phyloP scores from a whole-genome alignment of 2,888 invertebrate species.

The Eupithecia pulchellata region DNA sequence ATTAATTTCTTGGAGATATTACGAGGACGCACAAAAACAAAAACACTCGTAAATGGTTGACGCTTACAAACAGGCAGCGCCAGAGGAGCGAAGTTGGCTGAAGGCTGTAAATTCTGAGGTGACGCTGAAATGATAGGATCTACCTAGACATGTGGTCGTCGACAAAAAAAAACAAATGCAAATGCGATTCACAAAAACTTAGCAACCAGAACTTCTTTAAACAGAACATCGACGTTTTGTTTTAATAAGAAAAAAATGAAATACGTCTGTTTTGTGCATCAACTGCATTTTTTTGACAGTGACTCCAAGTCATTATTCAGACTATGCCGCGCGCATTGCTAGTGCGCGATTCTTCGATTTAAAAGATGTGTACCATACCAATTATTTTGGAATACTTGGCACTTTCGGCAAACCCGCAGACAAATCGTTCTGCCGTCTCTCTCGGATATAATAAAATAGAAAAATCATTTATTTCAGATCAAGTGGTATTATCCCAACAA shows the following conservation, averaged over 20 bases:
- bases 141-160: constrained; percentile 20
- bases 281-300: no score
- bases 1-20: no score
- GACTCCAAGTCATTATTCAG: no score
- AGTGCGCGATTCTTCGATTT: no score
- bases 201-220: no score
- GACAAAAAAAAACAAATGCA: not conserved
- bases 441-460: no score
- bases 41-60: constrained; percentile 6
- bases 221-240: no score
- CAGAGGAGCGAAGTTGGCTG: constrained; percentile 25
- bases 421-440: not conserved
- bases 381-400: not conserved
- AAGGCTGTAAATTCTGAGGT: constrained; percentile 25
- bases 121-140: constrained; percentile 21
- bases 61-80: constrained; percentile 17
- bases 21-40: no score
- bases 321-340: no score
- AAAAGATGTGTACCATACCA: no score
- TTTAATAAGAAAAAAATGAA: no score
- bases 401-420: not conserved
- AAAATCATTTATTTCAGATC: no score
- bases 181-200: not conserved
- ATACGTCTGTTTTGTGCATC: not conserved
- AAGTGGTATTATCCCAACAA: not conserved